phyloP scores from a whole-genome alignment of 2,888 invertebrate species.

The Glaucopsyche alexis region DNA sequence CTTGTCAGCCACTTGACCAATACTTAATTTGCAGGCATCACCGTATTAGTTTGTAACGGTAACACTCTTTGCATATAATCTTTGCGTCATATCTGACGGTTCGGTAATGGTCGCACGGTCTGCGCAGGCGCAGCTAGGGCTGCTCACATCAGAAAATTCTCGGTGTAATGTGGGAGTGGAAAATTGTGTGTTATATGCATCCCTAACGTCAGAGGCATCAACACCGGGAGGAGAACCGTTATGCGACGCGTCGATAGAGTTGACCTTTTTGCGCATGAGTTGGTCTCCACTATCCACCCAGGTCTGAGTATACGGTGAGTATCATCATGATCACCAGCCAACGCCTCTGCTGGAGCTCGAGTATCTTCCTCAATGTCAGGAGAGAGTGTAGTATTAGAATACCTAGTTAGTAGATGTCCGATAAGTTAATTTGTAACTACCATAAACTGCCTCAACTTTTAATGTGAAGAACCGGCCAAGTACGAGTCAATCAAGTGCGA shows the following conservation, averaged over 20 bases:
- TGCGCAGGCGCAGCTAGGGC: background rate
- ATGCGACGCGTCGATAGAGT: conserved; percentile 48
- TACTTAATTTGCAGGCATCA: background rate
- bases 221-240: conserved; percentile 58
- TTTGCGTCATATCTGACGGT: conserved; percentile 11
- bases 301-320: background rate
- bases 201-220: conserved; percentile 34
- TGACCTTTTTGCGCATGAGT: conserved; percentile 44
- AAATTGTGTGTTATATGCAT: background rate
- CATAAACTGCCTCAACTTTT: no score
- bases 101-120: background rate
- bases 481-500: no score
- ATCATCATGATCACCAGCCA: background rate
- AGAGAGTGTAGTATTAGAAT: no score
- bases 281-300: conserved; percentile 39
- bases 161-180: background rate
- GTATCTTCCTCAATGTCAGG: background rate
- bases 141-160: background rate
- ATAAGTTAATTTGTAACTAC: no score
- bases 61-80: conserved; percentile 17
- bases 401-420: no score
- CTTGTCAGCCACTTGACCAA: background rate
- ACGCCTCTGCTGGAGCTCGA: background rate
- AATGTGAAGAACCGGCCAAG: no score
- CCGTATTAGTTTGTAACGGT: background rate